A percentile compares a stretch with the other conserved stretches of the same genome.
Evolutionary conservation across 2,113 vertebrate species (phyloP).

Genomic region (Anarhynchus alexandrinus): DNA sequence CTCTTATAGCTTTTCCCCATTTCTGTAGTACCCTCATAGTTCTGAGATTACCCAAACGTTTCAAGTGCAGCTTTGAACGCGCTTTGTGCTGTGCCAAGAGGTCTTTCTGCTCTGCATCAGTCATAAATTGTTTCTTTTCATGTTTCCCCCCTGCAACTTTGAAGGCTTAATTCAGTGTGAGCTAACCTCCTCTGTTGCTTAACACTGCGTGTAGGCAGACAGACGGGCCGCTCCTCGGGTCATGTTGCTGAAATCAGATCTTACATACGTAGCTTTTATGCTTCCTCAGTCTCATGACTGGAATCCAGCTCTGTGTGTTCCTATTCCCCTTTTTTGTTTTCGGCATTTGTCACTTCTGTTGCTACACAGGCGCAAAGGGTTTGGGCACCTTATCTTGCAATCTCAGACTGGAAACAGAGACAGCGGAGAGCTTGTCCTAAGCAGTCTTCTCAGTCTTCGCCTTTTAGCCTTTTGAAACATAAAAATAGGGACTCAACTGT

Average conservation of each 20-base stretch:
- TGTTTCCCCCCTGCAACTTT: not conserved
- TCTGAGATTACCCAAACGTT: not conserved
- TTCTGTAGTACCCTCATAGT: not conserved
- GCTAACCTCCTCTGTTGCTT: slow-evolving; percentile 6
- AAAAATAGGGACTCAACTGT: not conserved
- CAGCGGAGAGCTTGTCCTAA: not conserved
- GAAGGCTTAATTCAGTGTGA: not conserved
- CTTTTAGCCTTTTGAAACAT: not conserved
- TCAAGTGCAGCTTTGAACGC: not conserved
- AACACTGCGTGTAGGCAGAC: not conserved
- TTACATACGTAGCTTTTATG: not conserved
- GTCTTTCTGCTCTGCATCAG: not conserved
- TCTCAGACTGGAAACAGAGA: not conserved
- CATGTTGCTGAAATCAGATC: slow-evolving; percentile 27
- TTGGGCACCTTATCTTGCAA: not conserved
- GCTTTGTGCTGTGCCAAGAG: not conserved
- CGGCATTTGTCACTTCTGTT: not conserved
- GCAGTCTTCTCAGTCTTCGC: not conserved
- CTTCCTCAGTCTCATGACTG: not conserved
- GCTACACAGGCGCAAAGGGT: not conserved
- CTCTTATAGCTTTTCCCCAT: not conserved
- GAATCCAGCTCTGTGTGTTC: not conserved
- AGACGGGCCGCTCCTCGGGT: not conserved
- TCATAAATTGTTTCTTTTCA: slow-evolving; percentile 1
- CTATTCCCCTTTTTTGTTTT: not conserved